Evolutionary conservation across 2,888 invertebrate species (phyloP), one percentile per base, ranked within the genome.

Genomic region (Fissipunctia ypsillon): DNA sequence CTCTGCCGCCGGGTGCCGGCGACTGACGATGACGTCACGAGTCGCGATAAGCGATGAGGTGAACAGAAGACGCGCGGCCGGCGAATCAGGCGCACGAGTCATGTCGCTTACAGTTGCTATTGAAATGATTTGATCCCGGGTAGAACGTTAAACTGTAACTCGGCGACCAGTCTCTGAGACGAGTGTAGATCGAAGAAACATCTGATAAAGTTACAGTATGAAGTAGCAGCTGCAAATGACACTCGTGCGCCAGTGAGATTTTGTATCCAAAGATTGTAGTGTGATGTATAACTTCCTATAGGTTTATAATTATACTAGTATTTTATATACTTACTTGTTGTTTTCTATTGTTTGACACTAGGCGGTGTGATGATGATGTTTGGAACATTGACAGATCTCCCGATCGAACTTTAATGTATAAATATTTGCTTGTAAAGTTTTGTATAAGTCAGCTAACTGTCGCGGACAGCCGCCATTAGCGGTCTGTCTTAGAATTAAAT

Each of bases 211-310:
- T 14, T 12, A 28, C 41, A 56, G 25, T 14, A 19, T 5, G 10
- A 9, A 25, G 61, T 66, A 81, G 66, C 84, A 48, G 43, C 54
- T 71, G 76, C 73, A 60, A 78, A 80, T 83, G 79, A 78, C 78
- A 84, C 72, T 78, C 74, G 76, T 72, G 89, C 90, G 91, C 91
- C 90, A 74, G 88, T 87, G 91, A 93, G 91, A 91, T 92, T 93
- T 95, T 95, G 95, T 95, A 95, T 96, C 96, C 96, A 95, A 96
- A 96, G 95, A 95, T 95, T 94, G 94, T 91, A 93, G 94, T 95
- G 94, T 96, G 95, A 95, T 95, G 93, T 93, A 89, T 90, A 91
- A 93, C 93, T 95, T 95, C 94, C 94, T 95, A 93, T 95, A 95
- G 93, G 92, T 95, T 95, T 95, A 94, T 94, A 92, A 91, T 93